phyloP scores from a whole-genome alignment of 2,888 invertebrate genomes.

The Troides oblongomaculatus region DNA sequence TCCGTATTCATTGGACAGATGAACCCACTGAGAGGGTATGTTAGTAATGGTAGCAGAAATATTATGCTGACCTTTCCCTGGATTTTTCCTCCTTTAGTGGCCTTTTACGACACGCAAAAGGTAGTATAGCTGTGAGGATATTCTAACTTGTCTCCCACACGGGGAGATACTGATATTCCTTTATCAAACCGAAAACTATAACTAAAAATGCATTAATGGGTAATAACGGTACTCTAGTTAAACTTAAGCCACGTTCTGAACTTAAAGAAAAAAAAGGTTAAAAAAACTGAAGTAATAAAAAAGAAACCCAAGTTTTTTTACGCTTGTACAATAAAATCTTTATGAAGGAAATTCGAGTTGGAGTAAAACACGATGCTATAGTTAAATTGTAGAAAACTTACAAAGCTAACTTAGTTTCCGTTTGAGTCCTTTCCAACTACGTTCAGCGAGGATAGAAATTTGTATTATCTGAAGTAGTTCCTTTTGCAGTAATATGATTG shows the following conservation, averaged over 20 bases:
- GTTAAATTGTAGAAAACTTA: conserved; percentile 11
- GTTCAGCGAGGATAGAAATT: conserved; percentile 16
- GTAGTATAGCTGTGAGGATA: no score
- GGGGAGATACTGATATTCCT: no score
- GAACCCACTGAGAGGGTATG: no score
- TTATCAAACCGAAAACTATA: no score
- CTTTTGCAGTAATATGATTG: conserved; percentile 8
- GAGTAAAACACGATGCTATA: conserved; percentile 3
- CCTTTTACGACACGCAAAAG: no score
- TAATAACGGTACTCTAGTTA: not conserved
- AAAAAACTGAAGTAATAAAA: conserved; percentile 3
- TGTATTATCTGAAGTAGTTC: not conserved
- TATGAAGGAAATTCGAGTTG: not conserved
- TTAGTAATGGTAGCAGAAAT: no score
- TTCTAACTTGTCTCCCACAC: no score
- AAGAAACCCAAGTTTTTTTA: not conserved
- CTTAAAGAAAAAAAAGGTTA: no score
- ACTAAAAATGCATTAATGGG: no score
- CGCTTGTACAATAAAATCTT: not conserved
- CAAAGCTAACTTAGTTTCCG: conserved; percentile 20
- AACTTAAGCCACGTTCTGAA: not conserved
- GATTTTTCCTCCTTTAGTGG: no score
- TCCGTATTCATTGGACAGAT: no score
- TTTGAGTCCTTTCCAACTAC: conserved; percentile 9
- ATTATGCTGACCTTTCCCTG: no score